Conservation (phyloP, 2,888 invertebrate species). For the Acleris laterana region DNA sequence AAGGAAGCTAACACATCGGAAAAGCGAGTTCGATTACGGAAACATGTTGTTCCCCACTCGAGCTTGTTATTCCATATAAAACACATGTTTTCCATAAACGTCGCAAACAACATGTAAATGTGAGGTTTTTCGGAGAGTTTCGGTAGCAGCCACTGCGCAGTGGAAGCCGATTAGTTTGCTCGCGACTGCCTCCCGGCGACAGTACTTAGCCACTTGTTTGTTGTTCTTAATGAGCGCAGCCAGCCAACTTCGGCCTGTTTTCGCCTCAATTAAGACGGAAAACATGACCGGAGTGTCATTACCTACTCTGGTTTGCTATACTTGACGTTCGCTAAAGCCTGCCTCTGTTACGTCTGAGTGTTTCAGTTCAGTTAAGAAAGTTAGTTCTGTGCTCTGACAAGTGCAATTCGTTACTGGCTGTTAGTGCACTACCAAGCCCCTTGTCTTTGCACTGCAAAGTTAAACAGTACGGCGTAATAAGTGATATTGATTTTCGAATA, state of each 20-base stretch:
- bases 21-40: slow-evolving; percentile 32
- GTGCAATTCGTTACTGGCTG: slow-evolving; percentile 27
- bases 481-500: slow-evolving; percentile 17
- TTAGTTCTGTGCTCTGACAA: slow-evolving; percentile 27
- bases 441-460: slow-evolving; percentile 11
- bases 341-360: slow-evolving; percentile 33
- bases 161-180: slow-evolving; percentile 76
- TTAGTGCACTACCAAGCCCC: slow-evolving; percentile 14
- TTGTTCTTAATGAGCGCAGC: slow-evolving; percentile 81
- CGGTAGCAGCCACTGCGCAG: slow-evolving; percentile 50
- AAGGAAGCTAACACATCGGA: slow-evolving; percentile 28
- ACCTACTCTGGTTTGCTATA: slow-evolving; percentile 56
- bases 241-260: slow-evolving; percentile 77
- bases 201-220: slow-evolving; percentile 80
- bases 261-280: slow-evolving; percentile 80
- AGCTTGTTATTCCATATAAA: slow-evolving; percentile 33
- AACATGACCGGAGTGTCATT: slow-evolving; percentile 74
- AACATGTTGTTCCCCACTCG: slow-evolving; percentile 25
- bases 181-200: slow-evolving; percentile 58
- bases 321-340: slow-evolving; percentile 41
- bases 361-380: slow-evolving; percentile 37
- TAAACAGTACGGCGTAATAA: background rate
- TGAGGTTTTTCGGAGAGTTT: slow-evolving; percentile 43
- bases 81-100: slow-evolving; percentile 37
- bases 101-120: slow-evolving; percentile 38